Evolutionary conservation across 2,888 invertebrate genomes (phyloP), one percentile per base, ranked within the genome.

Genomic region (Cactoblastis cactorum): DNA sequence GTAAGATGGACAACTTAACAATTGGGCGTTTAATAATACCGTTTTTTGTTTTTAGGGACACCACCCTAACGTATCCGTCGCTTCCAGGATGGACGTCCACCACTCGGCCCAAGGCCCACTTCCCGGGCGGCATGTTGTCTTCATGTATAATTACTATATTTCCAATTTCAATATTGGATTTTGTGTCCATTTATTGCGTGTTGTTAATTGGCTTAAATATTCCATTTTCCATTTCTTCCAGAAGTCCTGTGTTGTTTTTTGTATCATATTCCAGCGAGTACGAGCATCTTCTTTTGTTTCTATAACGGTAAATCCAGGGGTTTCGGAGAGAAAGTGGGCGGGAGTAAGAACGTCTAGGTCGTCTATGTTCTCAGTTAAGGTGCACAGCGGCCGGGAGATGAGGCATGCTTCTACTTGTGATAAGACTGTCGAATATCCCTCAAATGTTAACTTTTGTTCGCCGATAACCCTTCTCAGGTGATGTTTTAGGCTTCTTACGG

Each of bases 121-220:
- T n/a, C n/a, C n/a, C n/a, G n/a, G n/a, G n/a, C n/a, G 56, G 56
- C 3, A 58, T 32, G 45, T 54, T 56, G 8, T 48, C 54, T 8
- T 52, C 55, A 1, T 49, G 49, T 1, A 49, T 39, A 2, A 41
- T 12, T 1, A 49, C 49, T 11, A 39, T 1, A 33, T 41, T 19
- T 5, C 33, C 33, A 1, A 49, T 8, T 39, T 48, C 1, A 3
- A 48, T 24, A 18, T 48, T 48, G n/a, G n/a, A 17, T 11, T 9
- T 19, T 48, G 2, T 17, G 12, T 5, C 48, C 48, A 48, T 28
- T 48, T 48, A 4, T 9, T 24, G 4, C 48, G 5, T n/a, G 48
- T 32, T 8, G 9, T 15, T 38, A 48, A 22, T 22, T 38, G 48
- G n/a, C 1, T 11, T 17, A 48, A 19, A 28, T 48, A 48, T 18